Evolutionary conservation across 2,113 vertebrate species (phyloP).

Genomic region (Steatornis caripensis): DNA sequence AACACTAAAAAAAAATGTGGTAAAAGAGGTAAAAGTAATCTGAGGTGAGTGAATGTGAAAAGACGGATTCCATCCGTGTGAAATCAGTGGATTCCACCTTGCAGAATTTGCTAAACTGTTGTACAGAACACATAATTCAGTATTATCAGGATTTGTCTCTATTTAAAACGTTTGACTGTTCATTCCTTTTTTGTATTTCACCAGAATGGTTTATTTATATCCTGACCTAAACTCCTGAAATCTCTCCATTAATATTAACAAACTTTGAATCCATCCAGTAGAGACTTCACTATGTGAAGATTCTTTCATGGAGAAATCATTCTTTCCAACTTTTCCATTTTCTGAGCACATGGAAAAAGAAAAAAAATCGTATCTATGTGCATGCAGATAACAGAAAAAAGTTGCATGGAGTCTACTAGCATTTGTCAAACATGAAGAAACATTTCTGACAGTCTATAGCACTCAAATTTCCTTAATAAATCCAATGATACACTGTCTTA

Average conservation of each 20-base stretch:
- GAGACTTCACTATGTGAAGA: background rate
- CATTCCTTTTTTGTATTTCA: background rate
- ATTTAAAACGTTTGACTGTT: background rate
- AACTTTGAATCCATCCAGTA: background rate
- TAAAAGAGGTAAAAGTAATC: background rate
- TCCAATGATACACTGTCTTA: background rate
- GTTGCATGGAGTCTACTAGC: background rate
- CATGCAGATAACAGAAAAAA: background rate
- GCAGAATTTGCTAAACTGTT: background rate
- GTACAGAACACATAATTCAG: background rate
- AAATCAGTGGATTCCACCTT: background rate
- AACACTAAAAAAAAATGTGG: background rate
- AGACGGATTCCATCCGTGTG: background rate
- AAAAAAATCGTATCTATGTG: background rate
- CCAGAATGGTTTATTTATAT: background rate
- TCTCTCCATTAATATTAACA: background rate
- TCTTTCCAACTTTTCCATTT: background rate
- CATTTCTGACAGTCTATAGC: background rate
- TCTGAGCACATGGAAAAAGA: background rate
- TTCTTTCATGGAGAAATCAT: background rate
- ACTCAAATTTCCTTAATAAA: background rate
- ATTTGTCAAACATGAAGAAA: background rate
- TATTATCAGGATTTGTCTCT: background rate
- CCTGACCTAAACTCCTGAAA: background rate
- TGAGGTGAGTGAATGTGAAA: background rate